Evolutionary conservation across 2,113 vertebrate genomes (phyloP).

Genomic region (Sturnira hondurensis): DNA sequence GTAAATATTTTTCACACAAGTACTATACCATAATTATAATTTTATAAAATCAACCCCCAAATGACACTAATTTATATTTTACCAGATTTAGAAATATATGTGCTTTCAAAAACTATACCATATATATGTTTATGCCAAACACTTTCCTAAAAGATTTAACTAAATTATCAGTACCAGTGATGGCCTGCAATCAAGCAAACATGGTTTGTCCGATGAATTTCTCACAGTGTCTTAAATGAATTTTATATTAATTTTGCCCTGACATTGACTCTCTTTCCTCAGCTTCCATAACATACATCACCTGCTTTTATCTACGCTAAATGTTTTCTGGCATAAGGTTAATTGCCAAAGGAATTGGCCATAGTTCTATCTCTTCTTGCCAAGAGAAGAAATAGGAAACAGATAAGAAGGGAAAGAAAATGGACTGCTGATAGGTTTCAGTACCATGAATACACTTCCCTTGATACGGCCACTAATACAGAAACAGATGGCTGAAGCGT

Average conservation of each 20-base stretch:
- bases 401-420: background rate
- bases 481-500: background rate
- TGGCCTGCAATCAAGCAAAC: background rate
- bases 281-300: background rate
- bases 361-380: background rate
- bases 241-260: background rate
- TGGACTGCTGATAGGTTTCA: background rate
- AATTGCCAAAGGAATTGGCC: background rate
- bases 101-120: background rate
- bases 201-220: background rate
- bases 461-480: background rate
- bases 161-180: background rate
- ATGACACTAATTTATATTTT: background rate
- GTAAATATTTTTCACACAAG: background rate
- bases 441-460: background rate
- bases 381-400: background rate
- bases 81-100: background rate
- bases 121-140: background rate
- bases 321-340: background rate
- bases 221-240: background rate
- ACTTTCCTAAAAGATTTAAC: background rate
- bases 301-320: background rate
- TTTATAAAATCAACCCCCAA: background rate
- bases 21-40: background rate
- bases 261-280: background rate